Conservation (phyloP, 2,113 vertebrate species). For the Mesocricetus auratus region DNA sequence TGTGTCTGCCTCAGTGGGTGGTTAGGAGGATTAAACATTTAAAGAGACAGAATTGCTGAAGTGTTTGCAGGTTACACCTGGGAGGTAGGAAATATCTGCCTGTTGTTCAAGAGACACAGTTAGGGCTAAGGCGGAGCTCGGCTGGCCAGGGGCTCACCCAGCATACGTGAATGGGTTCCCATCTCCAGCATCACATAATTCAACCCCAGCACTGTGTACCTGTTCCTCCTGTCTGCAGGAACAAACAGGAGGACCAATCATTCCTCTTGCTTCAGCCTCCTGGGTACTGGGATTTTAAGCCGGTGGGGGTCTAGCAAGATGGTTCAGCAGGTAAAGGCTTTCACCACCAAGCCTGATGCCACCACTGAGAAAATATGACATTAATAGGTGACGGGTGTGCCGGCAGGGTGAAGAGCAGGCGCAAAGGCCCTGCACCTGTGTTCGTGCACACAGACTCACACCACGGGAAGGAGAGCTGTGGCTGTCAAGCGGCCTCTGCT, state of each 20-base stretch:
- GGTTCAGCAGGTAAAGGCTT: neutral
- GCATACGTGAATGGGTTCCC: neutral
- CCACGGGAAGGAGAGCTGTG: neutral
- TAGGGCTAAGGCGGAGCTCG: neutral
- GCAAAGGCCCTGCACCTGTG: neutral
- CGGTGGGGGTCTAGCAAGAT: neutral
- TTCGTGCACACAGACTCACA: neutral
- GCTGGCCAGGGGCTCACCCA: neutral
- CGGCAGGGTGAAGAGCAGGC: neutral
- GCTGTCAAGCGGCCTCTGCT: neutral
- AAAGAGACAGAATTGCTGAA: neutral
- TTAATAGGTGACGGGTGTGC: neutral
- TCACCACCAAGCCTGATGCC: neutral
- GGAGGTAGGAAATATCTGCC: neutral
- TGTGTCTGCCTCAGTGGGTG: neutral
- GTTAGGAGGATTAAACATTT: neutral
- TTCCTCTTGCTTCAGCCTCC: neutral
- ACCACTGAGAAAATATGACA: neutral
- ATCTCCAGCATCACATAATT: neutral
- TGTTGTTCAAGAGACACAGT: neutral
- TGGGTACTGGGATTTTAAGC: neutral
- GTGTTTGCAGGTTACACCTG: neutral
- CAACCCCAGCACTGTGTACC: neutral
- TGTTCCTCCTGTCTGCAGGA: neutral
- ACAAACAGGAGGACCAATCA: neutral